Conservation (phyloP, 2,888 invertebrate genomes). For the Pyralis farinalis region DNA sequence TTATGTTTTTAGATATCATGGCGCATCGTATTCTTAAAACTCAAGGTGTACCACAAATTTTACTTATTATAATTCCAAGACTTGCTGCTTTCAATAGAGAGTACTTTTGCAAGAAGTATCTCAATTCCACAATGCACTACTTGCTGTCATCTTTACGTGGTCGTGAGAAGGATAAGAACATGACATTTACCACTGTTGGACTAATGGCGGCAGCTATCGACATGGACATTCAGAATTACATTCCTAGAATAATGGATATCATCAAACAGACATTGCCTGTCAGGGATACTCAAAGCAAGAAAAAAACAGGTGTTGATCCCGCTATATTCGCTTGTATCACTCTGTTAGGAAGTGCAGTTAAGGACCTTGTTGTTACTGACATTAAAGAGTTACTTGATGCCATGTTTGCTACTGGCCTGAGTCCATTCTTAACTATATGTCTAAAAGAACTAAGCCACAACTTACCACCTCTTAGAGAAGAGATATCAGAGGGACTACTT, state of each 20-base stretch:
- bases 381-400: conserved; percentile 93
- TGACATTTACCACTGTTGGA: conserved; percentile 95
- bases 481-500: conserved; percentile 95
- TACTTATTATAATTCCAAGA: conserved; percentile 93
- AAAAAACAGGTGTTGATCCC: conserved; percentile 88
- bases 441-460: conserved; percentile 93
- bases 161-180: conserved; percentile 91
- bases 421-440: conserved; percentile 94
- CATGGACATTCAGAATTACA: conserved; percentile 88
- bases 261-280: conserved; percentile 89
- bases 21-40: conserved; percentile 88
- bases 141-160: conserved; percentile 88
- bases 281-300: conserved; percentile 88
- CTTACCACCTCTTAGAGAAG: conserved; percentile 92
- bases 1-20: conserved; percentile 83
- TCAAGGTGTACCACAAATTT: conserved; percentile 91
- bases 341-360: conserved; percentile 92
- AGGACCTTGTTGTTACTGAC: conserved; percentile 87
- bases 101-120: conserved; percentile 88
- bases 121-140: conserved; percentile 88
- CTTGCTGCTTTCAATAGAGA: conserved; percentile 95
- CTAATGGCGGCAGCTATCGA: conserved; percentile 94
- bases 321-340: conserved; percentile 97
- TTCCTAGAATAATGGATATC: conserved; percentile 92
- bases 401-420: conserved; percentile 95